These are phyloP conservation scores for Sceliomorpha sp. DNA, from an alignment of 2,888 invertebrate genomes.

Conservation along the genomic window DNA sequence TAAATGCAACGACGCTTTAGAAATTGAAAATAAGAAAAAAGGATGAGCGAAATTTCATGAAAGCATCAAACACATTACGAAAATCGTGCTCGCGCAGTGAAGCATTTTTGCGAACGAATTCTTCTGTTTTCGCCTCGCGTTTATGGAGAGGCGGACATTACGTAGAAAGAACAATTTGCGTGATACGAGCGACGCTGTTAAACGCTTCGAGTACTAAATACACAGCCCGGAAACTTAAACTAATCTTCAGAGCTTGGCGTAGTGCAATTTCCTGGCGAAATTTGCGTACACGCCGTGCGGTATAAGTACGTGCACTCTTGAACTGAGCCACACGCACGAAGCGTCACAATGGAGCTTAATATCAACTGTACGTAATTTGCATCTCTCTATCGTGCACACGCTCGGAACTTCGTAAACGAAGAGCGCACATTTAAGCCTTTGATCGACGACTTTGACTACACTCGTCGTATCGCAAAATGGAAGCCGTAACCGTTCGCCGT, in stretches of 20 bases:
- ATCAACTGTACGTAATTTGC: slow-evolving; percentile 64
- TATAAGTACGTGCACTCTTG: slow-evolving; percentile 35
- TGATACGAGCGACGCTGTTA: slow-evolving; percentile 30
- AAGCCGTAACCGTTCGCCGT: slow-evolving; percentile 5
- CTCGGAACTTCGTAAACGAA: slow-evolving; percentile 37
- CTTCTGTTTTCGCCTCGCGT: slow-evolving; percentile 11
- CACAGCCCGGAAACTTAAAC: slow-evolving; percentile 53
- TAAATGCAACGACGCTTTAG: too few relatives aligned
- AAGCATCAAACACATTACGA: too few relatives aligned
- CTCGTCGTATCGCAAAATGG: slow-evolving; percentile 30
- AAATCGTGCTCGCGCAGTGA: too few relatives aligned
- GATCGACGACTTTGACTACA: slow-evolving; percentile 45
- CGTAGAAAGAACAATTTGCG: slow-evolving; percentile 23
- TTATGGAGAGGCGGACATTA: slow-evolving; percentile 26
- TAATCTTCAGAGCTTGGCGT: slow-evolving; percentile 42
- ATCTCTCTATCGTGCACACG: slow-evolving; percentile 47
- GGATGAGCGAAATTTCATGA: too few relatives aligned
- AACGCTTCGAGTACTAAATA: slow-evolving; percentile 43
- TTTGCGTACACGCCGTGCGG: slow-evolving; percentile 32
- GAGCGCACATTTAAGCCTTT: slow-evolving; percentile 35
- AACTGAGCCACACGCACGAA: slow-evolving; percentile 50
- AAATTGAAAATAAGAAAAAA: too few relatives aligned
- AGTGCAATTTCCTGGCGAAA: slow-evolving; percentile 45
- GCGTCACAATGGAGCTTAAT: slow-evolving; percentile 55
- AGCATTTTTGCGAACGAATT: background rate